These are phyloP conservation scores for Diphyllodes magnificus DNA, from an alignment of 2,113 vertebrate species.

Conservation along the genomic window DNA sequence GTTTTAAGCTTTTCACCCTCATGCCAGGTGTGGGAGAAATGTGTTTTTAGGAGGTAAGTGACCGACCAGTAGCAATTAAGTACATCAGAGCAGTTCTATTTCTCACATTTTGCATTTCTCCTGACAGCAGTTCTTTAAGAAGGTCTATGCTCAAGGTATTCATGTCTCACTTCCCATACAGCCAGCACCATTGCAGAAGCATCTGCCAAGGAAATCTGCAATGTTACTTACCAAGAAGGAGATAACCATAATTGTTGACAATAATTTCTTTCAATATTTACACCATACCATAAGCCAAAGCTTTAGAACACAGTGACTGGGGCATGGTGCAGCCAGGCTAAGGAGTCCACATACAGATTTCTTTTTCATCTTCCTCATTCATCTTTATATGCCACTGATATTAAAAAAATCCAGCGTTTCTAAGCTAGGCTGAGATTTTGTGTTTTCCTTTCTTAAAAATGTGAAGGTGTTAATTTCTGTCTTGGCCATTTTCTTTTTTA, in stretches of 20 bases:
- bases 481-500: background rate
- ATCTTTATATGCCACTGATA: background rate
- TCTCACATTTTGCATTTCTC: background rate
- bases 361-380: background rate
- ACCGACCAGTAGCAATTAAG: background rate
- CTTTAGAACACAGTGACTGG: fast-evolving
- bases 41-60: background rate
- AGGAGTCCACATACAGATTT: background rate
- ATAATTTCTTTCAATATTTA: background rate
- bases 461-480: background rate
- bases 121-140: background rate
- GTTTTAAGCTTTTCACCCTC: background rate
- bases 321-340: background rate
- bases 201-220: background rate
- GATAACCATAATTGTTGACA: background rate
- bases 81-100: background rate
- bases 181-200: background rate
- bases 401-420: background rate
- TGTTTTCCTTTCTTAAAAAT: background rate
- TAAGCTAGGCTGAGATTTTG: background rate
- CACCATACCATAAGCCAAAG: background rate
- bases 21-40: background rate
- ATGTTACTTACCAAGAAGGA: background rate
- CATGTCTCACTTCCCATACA: background rate
- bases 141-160: background rate